Evolutionary conservation across 2,113 vertebrate species (phyloP).

Genomic region (Cinclus mexicanus): DNA sequence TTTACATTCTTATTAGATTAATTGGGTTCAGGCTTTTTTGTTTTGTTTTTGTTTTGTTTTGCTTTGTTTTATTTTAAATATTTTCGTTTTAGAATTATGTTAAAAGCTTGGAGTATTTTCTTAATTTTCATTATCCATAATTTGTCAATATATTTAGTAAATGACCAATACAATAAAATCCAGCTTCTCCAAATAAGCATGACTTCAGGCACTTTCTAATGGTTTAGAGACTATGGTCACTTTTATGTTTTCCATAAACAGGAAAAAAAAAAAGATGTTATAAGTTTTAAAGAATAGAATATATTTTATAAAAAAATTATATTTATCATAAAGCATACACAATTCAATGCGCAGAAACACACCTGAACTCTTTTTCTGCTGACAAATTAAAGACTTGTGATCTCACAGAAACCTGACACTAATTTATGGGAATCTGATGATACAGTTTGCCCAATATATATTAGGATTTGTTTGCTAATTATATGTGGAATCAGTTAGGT

Average conservation of each 20-base stretch:
- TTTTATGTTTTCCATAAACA: not conserved
- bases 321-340: not conserved
- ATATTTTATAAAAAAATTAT: not conserved
- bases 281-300: not conserved
- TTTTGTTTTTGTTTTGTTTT: too few species aligned
- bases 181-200: not conserved
- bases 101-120: not conserved
- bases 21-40: rapidly evolving
- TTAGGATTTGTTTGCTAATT: not conserved
- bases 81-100: not conserved
- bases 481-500: not conserved
- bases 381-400: not conserved
- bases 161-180: not conserved
- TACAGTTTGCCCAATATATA: not conserved
- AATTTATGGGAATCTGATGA: not conserved
- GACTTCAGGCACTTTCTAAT: not conserved
- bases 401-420: not conserved
- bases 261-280: not conserved
- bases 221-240: not conserved
- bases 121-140: not conserved
- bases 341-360: not conserved
- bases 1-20: not conserved
- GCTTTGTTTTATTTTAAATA: not conserved
- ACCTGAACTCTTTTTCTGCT: not conserved
- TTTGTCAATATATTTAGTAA: not conserved